Percentiles rank a stretch among this genome's conserved stretches.
phyloP scores from a whole-genome alignment of 2,113 vertebrate species.

The Acrocephalus kingi region DNA sequence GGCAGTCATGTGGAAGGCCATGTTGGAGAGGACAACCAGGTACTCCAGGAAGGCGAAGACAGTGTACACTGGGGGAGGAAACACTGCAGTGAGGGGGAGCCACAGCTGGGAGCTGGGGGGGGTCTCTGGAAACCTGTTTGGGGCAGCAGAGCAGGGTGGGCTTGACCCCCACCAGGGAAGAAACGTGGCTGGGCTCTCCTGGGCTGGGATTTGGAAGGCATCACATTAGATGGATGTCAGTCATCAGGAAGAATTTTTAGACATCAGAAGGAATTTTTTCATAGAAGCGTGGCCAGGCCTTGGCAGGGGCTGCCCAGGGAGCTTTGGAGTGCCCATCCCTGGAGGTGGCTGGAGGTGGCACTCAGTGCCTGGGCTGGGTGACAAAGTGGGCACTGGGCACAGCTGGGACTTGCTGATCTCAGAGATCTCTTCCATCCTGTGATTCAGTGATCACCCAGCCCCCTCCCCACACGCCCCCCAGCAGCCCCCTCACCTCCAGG shows the following conservation, averaged over 20 bases:
- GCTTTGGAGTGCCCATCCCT: neutral
- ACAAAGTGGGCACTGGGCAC: neutral
- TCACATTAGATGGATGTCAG: neutral
- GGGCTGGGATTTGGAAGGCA: neutral
- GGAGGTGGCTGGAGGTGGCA: fast-evolving
- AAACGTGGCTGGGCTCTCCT: fast-evolving
- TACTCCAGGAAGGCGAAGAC: slow-evolving; percentile 94
- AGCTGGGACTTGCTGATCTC: neutral
- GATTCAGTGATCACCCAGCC: neutral
- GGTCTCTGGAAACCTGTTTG: too few species aligned
- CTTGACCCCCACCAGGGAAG: too few species aligned
- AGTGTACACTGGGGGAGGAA: slow-evolving; percentile 82
- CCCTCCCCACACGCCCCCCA: fast-evolving
- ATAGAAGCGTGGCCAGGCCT: too few species aligned
- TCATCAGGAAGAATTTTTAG: neutral
- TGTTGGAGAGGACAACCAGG: slow-evolving; percentile 92
- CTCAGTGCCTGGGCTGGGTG: neutral
- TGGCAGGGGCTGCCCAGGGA: neutral
- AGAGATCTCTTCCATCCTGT: neutral
- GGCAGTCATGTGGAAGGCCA: slow-evolving; percentile 96
- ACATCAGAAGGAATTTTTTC: neutral
- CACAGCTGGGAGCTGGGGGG: neutral
- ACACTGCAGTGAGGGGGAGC: neutral
- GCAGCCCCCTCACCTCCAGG: slow-evolving; percentile 80
- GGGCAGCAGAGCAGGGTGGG: neutral